Percentiles rank a stretch among this genome's conserved stretches.
Conservation (phyloP, 2,888 invertebrate genomes). For the Nemotelus pantherinus region DNA sequence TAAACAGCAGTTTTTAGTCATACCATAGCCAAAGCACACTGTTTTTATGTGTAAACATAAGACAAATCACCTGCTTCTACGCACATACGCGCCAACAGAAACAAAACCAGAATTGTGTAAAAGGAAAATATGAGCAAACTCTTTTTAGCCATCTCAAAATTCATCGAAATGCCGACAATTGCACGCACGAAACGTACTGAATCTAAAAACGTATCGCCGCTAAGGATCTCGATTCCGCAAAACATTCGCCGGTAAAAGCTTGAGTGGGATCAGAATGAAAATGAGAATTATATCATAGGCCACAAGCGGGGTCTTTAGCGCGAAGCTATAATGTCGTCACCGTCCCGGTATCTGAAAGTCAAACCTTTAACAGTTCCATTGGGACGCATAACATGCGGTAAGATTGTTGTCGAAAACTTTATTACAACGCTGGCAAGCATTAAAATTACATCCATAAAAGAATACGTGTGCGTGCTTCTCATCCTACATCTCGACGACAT, state of each 20-base stretch:
- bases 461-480: conserved; percentile 37
- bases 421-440: conserved; percentile 43
- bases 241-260: not conserved
- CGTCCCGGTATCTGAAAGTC: not conserved
- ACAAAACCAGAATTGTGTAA: too few relatives aligned
- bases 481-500: not conserved
- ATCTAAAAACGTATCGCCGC: conserved; percentile 30
- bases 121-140: too few relatives aligned
- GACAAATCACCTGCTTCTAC: too few relatives aligned
- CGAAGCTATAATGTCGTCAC: not conserved
- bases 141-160: too few relatives aligned
- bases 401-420: conserved; percentile 45
- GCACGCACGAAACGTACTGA: conserved; percentile 40
- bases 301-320: not conserved
- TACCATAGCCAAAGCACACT: too few relatives aligned
- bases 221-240: conserved; percentile 36
- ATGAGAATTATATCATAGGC: not conserved
- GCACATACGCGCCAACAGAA: too few relatives aligned
- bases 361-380: conserved; percentile 38
- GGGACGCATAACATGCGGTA: conserved; percentile 39
- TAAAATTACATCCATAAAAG: conserved; percentile 44
- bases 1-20: too few relatives aligned
- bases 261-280: not conserved
- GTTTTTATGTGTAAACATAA: too few relatives aligned
- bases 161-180: not conserved